These are phyloP conservation scores for Poecilia latipinna DNA, from an alignment of 2,113 vertebrate genomes.

Conservation along the genomic window DNA sequence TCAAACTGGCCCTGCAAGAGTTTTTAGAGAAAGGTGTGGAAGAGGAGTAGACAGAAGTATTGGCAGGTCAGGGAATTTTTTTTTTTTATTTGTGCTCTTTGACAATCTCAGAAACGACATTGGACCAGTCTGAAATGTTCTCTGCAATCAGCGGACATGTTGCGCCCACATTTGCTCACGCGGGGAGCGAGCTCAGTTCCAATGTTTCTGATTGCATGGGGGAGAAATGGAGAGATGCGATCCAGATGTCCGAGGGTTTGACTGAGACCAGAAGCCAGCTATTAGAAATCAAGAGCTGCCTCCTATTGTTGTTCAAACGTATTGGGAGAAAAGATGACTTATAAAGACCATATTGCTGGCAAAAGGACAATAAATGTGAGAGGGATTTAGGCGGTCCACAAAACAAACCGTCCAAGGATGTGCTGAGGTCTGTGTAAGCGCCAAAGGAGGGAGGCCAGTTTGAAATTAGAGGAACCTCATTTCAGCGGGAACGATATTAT, in stretches of 20 bases:
- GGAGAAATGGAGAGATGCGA: constrained; percentile 78
- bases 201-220: constrained; percentile 79
- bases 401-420: constrained; percentile 42
- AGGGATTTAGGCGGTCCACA: constrained; percentile 69
- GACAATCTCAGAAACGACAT: constrained; percentile 11
- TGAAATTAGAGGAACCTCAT: constrained; percentile 60
- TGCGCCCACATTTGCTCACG: constrained; percentile 74
- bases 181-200: constrained; percentile 41
- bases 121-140: constrained; percentile 42
- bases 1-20: background rate
- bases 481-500: constrained; percentile 74
- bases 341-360: constrained; percentile 44
- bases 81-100: constrained; percentile 1
- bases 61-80: constrained; percentile 10
- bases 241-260: constrained; percentile 85
- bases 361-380: constrained; percentile 57
- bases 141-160: constrained; percentile 70
- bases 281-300: constrained; percentile 81
- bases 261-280: constrained; percentile 88
- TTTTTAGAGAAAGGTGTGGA: constrained; percentile 22
- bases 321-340: constrained; percentile 16
- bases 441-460: constrained; percentile 65
- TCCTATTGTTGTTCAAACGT: constrained; percentile 68
- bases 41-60: constrained; percentile 9
- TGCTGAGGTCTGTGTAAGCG: constrained; percentile 46